phyloP scores from a whole-genome alignment of 2,797 vertebrate genomes.

The Acanthopagrus latus region DNA sequence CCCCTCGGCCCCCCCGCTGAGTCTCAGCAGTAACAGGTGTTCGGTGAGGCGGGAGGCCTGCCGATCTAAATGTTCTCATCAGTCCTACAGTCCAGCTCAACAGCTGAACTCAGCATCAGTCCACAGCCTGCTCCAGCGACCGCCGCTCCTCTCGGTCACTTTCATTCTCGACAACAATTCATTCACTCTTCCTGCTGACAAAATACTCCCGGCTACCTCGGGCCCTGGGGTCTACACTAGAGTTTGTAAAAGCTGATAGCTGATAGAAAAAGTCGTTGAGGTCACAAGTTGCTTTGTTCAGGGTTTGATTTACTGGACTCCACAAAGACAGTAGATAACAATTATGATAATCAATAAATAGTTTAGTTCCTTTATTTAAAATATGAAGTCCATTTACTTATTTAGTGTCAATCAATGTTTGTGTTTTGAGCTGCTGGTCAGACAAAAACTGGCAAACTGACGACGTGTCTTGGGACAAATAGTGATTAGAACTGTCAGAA shows the following conservation, averaged over 20 bases:
- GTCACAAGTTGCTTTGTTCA: slow-evolving; percentile 1
- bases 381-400: background rate
- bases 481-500: background rate
- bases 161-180: slow-evolving; percentile 45
- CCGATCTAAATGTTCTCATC: slow-evolving; percentile 78
- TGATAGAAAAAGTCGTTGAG: slow-evolving; percentile 16
- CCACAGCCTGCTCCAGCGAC: slow-evolving; percentile 45
- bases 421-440: background rate
- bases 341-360: background rate
- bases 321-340: background rate
- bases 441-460: background rate
- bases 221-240: slow-evolving; percentile 7
- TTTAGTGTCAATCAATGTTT: background rate
- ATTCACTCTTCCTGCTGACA: slow-evolving; percentile 34
- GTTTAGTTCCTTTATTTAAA: background rate
- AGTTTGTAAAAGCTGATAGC: slow-evolving; percentile 3
- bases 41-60: slow-evolving; percentile 67
- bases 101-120: slow-evolving; percentile 76
- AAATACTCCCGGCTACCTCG: slow-evolving; percentile 12
- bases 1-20: slow-evolving; percentile 38
- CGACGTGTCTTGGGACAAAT: background rate
- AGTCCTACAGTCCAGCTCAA: slow-evolving; percentile 65
- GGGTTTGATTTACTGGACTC: slow-evolving; percentile 2
- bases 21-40: slow-evolving; percentile 78
- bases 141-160: slow-evolving; percentile 45